Evolutionary conservation across 92 coral and sea anemone species (phyloP).

Genomic region (Siderastrea radians): DNA sequence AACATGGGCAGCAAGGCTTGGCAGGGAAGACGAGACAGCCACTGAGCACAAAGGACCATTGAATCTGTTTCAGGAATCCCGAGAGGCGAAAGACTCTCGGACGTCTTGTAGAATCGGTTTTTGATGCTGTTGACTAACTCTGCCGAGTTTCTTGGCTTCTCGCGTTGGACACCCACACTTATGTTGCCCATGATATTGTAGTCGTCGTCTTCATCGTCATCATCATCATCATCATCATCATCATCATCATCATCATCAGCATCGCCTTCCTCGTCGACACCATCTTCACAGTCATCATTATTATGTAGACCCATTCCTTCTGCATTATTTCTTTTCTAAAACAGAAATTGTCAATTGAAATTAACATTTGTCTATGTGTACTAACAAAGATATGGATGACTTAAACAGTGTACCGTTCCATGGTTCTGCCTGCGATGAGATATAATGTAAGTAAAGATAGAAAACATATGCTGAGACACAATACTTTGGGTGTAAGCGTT

Average conservation of each 20-base stretch:
- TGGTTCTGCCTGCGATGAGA: too few relatives aligned
- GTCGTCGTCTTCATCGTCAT: background rate
- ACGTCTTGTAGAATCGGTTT: background rate
- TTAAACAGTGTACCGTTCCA: too few relatives aligned
- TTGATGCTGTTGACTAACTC: slow-evolving; percentile 12
- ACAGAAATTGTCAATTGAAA: too few relatives aligned
- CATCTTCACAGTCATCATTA: background rate
- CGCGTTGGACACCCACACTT: background rate
- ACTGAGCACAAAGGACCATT: background rate
- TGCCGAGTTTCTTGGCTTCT: background rate
- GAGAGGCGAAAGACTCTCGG: background rate
- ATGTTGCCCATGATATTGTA: background rate
- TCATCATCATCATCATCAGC: background rate
- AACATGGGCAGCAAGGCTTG: background rate
- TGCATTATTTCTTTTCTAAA: background rate
- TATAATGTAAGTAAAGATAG: too few relatives aligned
- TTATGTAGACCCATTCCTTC: background rate
- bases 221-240: too few relatives aligned
- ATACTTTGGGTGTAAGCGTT: too few relatives aligned
- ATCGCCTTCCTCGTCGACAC: background rate
- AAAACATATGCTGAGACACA: too few relatives aligned
- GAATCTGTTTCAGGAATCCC: background rate
- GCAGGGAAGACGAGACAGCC: background rate
- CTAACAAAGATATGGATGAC: too few relatives aligned
- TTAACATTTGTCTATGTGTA: too few relatives aligned